phyloP scores from a whole-genome alignment of 1,140 invertebrate species.

The Pseudobourletiella spinata region DNA sequence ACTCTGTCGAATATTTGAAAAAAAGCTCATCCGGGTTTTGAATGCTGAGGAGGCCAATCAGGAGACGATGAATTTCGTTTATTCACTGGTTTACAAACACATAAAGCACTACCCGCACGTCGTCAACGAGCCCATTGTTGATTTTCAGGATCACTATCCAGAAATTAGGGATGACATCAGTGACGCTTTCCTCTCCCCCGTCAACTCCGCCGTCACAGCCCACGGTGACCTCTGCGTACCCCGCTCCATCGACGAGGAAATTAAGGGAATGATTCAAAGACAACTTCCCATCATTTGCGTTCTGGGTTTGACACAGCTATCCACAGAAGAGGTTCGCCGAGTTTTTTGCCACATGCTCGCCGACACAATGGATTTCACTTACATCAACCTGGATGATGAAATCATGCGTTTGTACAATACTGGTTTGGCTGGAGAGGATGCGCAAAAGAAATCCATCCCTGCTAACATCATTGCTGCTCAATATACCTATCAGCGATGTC shows the following conservation, averaged over 20 bases:
- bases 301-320: background rate
- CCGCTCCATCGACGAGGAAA: background rate
- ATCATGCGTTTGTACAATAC: background rate
- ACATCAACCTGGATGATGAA: background rate
- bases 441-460: background rate
- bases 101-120: background rate
- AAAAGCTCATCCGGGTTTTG: constrained; percentile 10
- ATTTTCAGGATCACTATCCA: background rate
- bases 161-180: background rate
- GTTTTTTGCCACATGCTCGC: constrained; percentile 1
- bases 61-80: constrained; percentile 17
- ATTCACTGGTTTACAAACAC: constrained; percentile 6
- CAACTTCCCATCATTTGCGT: constrained; percentile 7
- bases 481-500: background rate
- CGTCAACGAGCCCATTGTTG: background rate
- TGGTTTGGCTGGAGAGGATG: background rate
- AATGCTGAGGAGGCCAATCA: constrained; percentile 14
- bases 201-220: background rate
- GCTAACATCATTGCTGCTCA: no score
- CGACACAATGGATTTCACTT: background rate
- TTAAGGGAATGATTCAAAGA: background rate
- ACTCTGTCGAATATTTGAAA: constrained; percentile 6
- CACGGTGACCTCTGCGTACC: no score
- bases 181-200: background rate
- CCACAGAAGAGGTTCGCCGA: background rate